Percentiles rank a stretch among this genome's conserved stretches.
Evolutionary conservation across 2,113 vertebrate genomes (phyloP).

Genomic region (Hippoglossus stenolepis): DNA sequence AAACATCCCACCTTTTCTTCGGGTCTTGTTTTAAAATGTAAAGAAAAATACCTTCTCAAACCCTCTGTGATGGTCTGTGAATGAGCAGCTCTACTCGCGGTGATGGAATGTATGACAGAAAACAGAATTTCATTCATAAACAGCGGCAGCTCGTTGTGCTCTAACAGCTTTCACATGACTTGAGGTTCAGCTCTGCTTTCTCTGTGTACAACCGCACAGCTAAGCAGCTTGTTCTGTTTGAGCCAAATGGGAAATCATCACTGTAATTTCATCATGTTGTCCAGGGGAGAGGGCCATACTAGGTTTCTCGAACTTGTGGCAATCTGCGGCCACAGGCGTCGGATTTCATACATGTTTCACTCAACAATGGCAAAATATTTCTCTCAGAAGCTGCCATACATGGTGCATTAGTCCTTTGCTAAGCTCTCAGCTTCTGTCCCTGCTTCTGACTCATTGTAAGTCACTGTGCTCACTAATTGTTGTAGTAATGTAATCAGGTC

Average conservation of each 20-base stretch:
- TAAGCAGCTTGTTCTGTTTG: conserved; percentile 21
- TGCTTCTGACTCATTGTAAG: conserved; percentile 23
- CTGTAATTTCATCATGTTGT: conserved; percentile 22
- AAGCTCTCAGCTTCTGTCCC: neutral
- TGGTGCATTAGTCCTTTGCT: neutral
- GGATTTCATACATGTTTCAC: neutral
- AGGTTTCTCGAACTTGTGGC: neutral
- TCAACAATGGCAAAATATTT: neutral
- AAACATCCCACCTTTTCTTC: neutral
- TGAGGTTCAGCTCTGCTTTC: conserved; percentile 16
- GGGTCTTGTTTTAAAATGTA: neutral
- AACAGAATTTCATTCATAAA: conserved; percentile 56
- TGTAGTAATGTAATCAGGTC: conserved; percentile 47
- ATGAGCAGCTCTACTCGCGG: neutral
- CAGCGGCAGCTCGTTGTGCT: conserved; percentile 1
- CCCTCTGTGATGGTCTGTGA: neutral
- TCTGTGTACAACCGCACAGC: conserved; percentile 5
- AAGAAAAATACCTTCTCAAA: neutral
- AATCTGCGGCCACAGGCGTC: neutral
- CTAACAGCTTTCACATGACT: conserved; percentile 45
- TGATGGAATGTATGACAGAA: conserved; percentile 18
- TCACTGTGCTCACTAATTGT: conserved; percentile 24
- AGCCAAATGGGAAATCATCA: conserved; percentile 9
- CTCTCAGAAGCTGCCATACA: neutral
- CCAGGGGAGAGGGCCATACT: neutral